Evolutionary conservation across 2,113 vertebrate species (phyloP), one percentile per base, ranked within the genome.

Genomic region (Ailurus styani): DNA sequence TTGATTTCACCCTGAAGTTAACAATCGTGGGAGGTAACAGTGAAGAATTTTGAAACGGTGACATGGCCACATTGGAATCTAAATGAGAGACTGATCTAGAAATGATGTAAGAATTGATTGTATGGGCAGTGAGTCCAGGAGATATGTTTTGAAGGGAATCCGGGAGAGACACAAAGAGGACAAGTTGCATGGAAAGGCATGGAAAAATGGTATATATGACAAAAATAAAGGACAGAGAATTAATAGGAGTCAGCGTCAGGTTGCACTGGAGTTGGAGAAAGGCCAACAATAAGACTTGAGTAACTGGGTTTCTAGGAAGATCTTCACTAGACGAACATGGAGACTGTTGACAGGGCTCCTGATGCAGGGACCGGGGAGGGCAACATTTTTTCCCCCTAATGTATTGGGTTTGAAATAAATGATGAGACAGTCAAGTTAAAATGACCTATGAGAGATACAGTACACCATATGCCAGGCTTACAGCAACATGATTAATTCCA

Each of bases 241-340:
- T 11, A 62, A 37, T 0, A 0, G 27, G 29, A 75, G 45, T 42
- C 37, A 5, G 55, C 12, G 78, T 40, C 34, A 62, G 14, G 1
- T 40, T 14, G 25, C 29, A 31, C 0, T n/a, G 25, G 17, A 20
- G 18, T 60, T 1, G 29, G 21, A 2, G 10, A 15, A 60, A 45
- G 40, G 13, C 21, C 7, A 21, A 15, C 40, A 55, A 8, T 31
- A 68, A 70, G 45, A 89, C 15, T n/a, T 47, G 7, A 11, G 14
- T 84, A 40, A 45, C 13, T 62, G 27, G 9, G 62, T 45, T 8
- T 4, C 54, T 20, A 18, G 2, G 31, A n/a, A 18, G 7, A 15
- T 21, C 40, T 50, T 50, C 12, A 72, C 3, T 64, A 40, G 17
- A 4, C 34, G 8, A 52, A 9, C 2, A 20, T 0, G 20, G 9